Conservation (phyloP, 2,113 vertebrate species). For the Otocyon megalotis region DNA sequence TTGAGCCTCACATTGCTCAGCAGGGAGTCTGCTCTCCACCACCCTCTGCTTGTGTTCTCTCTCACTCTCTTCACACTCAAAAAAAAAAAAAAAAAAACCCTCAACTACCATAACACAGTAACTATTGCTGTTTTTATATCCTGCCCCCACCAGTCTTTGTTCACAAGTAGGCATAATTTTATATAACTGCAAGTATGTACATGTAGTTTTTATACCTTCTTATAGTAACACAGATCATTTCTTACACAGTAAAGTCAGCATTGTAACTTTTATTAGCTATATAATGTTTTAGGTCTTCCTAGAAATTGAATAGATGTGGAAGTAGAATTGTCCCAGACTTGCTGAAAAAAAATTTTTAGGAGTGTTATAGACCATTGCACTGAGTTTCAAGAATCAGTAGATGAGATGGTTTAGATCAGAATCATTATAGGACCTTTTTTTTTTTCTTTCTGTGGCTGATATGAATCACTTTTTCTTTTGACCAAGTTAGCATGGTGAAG, state of each 20-base stretch:
- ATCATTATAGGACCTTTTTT: not conserved
- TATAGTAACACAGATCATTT: conserved; percentile 14
- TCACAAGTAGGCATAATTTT: not conserved
- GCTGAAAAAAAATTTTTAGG: not conserved
- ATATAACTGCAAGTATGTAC: not conserved
- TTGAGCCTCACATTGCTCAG: no score
- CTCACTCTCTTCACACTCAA: no score
- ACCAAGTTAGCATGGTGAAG: not conserved
- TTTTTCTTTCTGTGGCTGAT: not conserved
- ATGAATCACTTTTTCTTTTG: not conserved
- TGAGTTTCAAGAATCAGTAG: not conserved
- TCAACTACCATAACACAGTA: not conserved
- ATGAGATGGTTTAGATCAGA: not conserved
- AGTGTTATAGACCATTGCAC: not conserved
- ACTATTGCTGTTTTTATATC: not conserved
- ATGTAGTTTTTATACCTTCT: not conserved
- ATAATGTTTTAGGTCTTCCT: conserved; percentile 43
- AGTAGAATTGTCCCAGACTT: conserved; percentile 20
- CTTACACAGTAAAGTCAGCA: conserved; percentile 4
- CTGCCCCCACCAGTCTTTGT: not conserved
- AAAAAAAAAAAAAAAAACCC: no score
- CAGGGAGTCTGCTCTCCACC: no score
- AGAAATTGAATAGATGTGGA: conserved; percentile 39
- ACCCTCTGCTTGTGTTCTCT: no score
- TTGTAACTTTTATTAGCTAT: conserved; percentile 43